These are phyloP conservation scores for Urocyon cinereoargenteus DNA, from an alignment of 2,797 vertebrate species.

Conservation along the genomic window DNA sequence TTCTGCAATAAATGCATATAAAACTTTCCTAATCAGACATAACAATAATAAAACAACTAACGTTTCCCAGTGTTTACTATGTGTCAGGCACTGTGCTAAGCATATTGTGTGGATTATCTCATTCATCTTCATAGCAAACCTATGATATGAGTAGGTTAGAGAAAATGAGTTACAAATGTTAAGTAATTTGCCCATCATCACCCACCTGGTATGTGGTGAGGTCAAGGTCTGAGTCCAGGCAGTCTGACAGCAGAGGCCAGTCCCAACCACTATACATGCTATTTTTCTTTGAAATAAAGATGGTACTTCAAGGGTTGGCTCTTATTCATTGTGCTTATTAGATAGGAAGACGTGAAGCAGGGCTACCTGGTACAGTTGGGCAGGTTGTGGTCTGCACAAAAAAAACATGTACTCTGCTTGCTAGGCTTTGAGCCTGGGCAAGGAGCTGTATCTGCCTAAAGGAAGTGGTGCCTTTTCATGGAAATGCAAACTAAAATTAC, in stretches of 20 bases:
- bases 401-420: neutral
- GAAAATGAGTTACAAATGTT: neutral
- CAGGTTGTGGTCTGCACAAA: neutral
- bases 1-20: neutral
- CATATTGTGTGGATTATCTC: neutral
- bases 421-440: neutral
- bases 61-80: neutral
- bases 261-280: neutral
- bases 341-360: neutral
- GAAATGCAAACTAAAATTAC: neutral
- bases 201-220: neutral
- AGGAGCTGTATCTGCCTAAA: neutral
- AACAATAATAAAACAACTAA: neutral
- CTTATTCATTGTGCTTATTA: neutral
- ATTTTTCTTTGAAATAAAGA: slow-evolving; percentile 36
- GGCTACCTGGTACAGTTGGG: neutral
- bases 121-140: neutral
- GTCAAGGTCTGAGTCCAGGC: neutral
- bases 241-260: neutral
- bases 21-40: neutral
- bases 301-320: neutral
- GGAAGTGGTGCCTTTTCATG: neutral
- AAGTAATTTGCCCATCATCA: neutral
- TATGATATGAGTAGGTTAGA: neutral
- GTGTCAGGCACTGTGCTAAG: neutral